phyloP scores from a whole-genome alignment of 2,888 invertebrate genomes.

The Anthophora plumipes region DNA sequence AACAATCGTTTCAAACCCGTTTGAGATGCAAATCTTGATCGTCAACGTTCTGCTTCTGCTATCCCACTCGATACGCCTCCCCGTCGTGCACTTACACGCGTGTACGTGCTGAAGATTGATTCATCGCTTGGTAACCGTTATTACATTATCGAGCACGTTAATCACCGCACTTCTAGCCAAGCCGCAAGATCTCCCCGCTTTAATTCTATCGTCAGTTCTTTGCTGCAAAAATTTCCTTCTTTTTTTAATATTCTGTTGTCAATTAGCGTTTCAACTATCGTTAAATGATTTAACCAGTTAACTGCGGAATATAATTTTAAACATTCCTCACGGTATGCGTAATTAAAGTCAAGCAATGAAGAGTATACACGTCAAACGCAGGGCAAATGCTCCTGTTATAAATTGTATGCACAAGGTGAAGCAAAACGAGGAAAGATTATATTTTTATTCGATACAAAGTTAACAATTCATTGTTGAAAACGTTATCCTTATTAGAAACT shows the following conservation, averaged over 20 bases:
- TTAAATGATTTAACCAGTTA: not conserved
- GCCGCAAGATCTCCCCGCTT: not conserved
- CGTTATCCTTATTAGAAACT: too few relatives aligned
- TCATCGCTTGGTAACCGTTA: conserved; percentile 1
- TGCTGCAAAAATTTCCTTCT: not conserved
- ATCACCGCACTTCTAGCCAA: not conserved
- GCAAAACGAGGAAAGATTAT: too few relatives aligned
- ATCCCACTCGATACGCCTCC: conserved; percentile 5
- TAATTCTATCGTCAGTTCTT: not conserved
- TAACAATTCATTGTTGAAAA: not conserved
- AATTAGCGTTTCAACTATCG: too few relatives aligned
- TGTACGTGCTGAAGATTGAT: conserved; percentile 11
- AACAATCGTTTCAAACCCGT: conserved; percentile 59
- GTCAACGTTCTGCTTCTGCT: conserved; percentile 13
- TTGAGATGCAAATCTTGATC: conserved; percentile 67
- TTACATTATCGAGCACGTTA: conserved; percentile 12
- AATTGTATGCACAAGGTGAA: too few relatives aligned
- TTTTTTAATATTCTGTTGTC: not conserved
- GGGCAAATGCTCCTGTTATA: too few relatives aligned
- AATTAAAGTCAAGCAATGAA: too few relatives aligned
- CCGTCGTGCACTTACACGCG: conserved; percentile 6
- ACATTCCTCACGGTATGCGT: too few relatives aligned
- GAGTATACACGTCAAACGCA: too few relatives aligned
- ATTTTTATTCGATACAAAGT: too few relatives aligned
- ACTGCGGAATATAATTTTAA: too few relatives aligned